Evolutionary conservation across 2,113 vertebrate genomes (phyloP), one percentile per base, ranked within the genome.

Genomic region (Orycteropus afer): DNA sequence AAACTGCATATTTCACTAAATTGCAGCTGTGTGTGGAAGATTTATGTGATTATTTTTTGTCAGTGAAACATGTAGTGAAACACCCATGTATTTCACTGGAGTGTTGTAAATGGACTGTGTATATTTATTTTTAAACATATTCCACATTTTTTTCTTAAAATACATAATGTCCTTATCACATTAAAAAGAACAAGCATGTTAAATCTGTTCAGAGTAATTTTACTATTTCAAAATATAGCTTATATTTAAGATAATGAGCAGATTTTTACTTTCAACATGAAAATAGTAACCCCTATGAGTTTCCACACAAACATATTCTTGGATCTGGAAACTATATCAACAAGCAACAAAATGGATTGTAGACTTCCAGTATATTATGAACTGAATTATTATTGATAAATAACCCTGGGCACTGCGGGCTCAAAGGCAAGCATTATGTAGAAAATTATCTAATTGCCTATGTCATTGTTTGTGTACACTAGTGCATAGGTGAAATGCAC

Each of bases 1-100:
- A 98, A 98, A 98, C 97, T 98, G 96, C 97, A 96, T 98, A 98
- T 98, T 98, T 98, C 98, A 98, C 98, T 98, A 98, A 98, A 98
- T 98, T 98, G 98, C 97, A 97, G 94, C 96, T 97, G 97, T 98
- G 93, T 97, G 95, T 82, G 55, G 96, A 98, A 98, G 98, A 98
- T 98, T 98, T 98, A 98, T 98, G 94, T 74, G 91, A 98, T 98
- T 97, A 97, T 95, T 98, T 98, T 98, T 97, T 98, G 98, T 97
- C 97, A 97, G 95, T 96, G 96, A 98, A 98, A 98, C 98, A 97
- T 97, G 96, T 95, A 96, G 91, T 86, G 97, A 97, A 98, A 96
- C 69, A 96, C 89, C 91, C 91, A 95, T 96, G 90, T 89, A 97
- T 97, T 98, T 98, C 97, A 97, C 84, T 96, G 90, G 77, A 98